Percentiles rank a stretch among this genome's conserved stretches.
Evolutionary conservation across 2,113 vertebrate genomes (phyloP).

Genomic region (Dipodomys merriami): DNA sequence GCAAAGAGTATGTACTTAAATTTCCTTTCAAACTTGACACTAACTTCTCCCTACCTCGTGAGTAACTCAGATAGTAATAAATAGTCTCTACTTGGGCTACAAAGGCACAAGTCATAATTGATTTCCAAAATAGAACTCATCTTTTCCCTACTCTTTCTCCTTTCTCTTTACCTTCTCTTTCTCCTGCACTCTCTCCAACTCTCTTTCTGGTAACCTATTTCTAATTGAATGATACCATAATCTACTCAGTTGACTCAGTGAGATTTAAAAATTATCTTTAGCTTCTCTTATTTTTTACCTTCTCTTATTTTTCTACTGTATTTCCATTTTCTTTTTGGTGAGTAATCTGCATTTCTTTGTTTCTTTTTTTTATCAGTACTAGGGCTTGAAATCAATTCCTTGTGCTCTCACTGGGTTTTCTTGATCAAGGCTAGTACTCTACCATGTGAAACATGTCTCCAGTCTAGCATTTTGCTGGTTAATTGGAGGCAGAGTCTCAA

Average conservation of each 20-base stretch:
- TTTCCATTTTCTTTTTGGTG: background rate
- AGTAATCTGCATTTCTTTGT: background rate
- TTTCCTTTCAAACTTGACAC: background rate
- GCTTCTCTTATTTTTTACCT: background rate
- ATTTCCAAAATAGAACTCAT: slow-evolving; percentile 18
- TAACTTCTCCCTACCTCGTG: background rate
- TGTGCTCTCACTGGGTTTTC: no score
- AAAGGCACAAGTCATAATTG: background rate
- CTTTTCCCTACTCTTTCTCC: background rate
- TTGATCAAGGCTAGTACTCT: no score
- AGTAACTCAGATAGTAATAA: background rate
- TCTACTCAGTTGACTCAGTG: background rate
- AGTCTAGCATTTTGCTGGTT: no score
- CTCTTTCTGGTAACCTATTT: background rate
- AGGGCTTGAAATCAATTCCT: no score
- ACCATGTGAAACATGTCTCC: no score
- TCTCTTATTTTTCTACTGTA: background rate
- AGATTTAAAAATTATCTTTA: background rate
- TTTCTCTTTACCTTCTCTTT: background rate
- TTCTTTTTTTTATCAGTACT: no score
- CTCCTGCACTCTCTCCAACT: background rate
- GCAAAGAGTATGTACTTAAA: background rate
- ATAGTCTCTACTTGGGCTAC: background rate
- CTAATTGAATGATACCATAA: background rate
- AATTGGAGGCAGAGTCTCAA: no score